These are phyloP conservation scores for Dasyprocta punctata DNA, from an alignment of 2,113 vertebrate genomes.

Conservation along the genomic window DNA sequence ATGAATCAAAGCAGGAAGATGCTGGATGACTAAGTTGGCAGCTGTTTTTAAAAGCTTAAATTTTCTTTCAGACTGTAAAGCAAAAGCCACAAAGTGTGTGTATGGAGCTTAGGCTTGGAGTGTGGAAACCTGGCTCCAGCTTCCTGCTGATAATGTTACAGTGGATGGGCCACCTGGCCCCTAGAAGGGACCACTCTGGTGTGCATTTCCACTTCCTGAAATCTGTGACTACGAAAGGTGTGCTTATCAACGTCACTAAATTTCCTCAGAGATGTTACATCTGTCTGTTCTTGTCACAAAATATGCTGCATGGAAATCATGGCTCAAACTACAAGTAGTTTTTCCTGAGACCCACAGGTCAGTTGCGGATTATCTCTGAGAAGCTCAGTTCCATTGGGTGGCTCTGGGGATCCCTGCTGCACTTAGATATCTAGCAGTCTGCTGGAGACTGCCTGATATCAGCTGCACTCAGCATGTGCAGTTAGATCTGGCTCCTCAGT, in stretches of 20 bases:
- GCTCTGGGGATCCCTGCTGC: neutral
- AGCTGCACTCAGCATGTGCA: neutral
- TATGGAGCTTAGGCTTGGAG: neutral
- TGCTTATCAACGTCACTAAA: neutral
- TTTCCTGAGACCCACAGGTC: neutral
- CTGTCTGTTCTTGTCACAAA: neutral
- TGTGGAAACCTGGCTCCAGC: neutral
- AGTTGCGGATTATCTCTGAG: neutral
- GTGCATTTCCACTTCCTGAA: slow-evolving; percentile 36
- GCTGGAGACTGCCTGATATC: neutral
- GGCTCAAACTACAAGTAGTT: neutral
- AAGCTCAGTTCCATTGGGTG: neutral
- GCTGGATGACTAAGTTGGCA: neutral
- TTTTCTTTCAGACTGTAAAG: neutral
- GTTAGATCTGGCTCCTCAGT: neutral
- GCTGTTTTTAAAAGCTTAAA: neutral
- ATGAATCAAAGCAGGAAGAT: neutral
- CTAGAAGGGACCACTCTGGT: neutral
- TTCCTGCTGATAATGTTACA: neutral
- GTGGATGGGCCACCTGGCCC: neutral
- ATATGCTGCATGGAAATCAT: neutral
- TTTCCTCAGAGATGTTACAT: neutral
- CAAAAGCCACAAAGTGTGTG: neutral
- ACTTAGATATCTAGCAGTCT: neutral
- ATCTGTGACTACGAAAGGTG: neutral